phyloP scores from a whole-genome alignment of 2,113 vertebrate species.

The Anoplopoma fimbria region DNA sequence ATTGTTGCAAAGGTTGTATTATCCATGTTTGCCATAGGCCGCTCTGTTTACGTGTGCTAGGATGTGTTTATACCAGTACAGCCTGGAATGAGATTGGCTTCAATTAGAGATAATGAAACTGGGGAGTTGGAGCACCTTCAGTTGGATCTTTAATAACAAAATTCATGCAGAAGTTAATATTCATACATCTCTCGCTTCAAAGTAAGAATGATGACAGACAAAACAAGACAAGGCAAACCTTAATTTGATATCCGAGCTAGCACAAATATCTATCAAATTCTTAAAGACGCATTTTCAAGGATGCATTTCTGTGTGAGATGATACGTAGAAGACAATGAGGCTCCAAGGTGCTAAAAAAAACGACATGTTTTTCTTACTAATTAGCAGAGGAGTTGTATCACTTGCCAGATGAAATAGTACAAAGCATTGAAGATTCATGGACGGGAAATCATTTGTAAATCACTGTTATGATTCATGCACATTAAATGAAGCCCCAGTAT shows the following conservation, averaged over 20 bases:
- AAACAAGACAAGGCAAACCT: not conserved
- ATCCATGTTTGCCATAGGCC: no score
- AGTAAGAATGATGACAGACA: not conserved
- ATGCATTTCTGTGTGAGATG: not conserved
- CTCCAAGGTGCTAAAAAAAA: conserved; percentile 21
- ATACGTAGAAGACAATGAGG: not conserved
- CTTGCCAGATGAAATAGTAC: conserved; percentile 54
- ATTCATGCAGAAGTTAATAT: not conserved
- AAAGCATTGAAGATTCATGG: conserved; percentile 65
- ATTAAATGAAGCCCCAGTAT: conserved; percentile 65
- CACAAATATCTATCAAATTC: not conserved
- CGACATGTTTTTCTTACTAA: conserved; percentile 26
- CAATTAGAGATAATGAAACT: conserved; percentile 15
- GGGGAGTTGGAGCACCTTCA: not conserved
- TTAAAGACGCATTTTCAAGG: not conserved
- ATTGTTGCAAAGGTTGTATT: not conserved
- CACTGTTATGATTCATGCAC: conserved; percentile 77
- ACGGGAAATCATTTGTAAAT: conserved; percentile 72
- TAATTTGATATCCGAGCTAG: not conserved
- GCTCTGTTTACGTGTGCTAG: no score
- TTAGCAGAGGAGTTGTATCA: conserved; percentile 52
- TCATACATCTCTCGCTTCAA: not conserved
- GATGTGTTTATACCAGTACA: no score
- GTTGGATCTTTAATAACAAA: conserved; percentile 5
- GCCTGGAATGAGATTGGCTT: no score